Evolutionary conservation across 1,140 invertebrate genomes (phyloP).

Genomic region (Pantala flavescens): DNA sequence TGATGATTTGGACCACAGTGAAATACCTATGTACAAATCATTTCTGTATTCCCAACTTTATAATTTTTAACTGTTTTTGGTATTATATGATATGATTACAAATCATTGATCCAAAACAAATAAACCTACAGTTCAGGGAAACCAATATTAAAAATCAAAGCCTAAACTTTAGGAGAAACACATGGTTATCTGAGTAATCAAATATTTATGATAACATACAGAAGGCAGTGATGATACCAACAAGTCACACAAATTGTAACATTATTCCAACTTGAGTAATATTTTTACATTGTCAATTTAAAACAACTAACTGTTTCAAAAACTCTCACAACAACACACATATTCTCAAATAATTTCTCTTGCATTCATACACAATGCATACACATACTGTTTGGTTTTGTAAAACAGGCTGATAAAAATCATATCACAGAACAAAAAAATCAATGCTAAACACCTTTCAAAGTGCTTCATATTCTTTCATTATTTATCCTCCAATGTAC

Average conservation of each 20-base stretch:
- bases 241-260: conserved; percentile 7
- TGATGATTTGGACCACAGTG: not conserved
- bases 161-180: too few species aligned
- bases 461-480: not conserved
- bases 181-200: not conserved
- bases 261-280: not conserved
- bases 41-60: not conserved
- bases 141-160: too few species aligned
- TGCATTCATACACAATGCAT: conserved; percentile 1
- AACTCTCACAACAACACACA: not conserved
- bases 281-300: not conserved
- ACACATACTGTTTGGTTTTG: conserved; percentile 8
- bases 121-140: not conserved
- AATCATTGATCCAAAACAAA: conserved; percentile 5
- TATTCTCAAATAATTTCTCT: not conserved
- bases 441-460: not conserved
- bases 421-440: conserved; percentile 10
- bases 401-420: conserved; percentile 7
- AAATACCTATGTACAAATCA: conserved; percentile 1
- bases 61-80: not conserved
- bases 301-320: conserved; percentile 8
- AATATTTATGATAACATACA: not conserved
- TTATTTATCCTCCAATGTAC: not conserved
- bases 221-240: conserved; percentile 8
- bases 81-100: conserved; percentile 4